Conservation (phyloP, 2,888 invertebrate genomes). For the Apamea monoglypha region DNA sequence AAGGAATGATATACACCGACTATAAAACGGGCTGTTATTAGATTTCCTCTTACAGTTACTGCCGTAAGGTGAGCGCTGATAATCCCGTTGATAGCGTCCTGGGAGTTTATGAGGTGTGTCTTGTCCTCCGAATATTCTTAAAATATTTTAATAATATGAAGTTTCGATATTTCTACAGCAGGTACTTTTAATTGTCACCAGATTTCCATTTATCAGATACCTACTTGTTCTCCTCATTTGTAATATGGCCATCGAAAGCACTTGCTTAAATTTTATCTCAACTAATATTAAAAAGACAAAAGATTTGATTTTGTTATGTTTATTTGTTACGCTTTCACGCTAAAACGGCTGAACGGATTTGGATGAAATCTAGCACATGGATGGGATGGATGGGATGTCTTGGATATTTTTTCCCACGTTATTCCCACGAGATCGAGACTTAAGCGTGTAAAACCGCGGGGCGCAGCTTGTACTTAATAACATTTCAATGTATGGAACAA, state of each 20-base stretch:
- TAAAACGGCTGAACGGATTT: background rate
- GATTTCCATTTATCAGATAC: background rate
- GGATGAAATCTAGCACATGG: background rate
- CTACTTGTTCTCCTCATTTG: background rate
- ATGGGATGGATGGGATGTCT: too few species aligned
- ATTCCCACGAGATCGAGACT: background rate
- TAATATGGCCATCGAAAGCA: background rate
- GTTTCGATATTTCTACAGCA: background rate
- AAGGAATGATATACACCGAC: slow-evolving; percentile 63
- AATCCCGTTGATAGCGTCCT: slow-evolving; percentile 44
- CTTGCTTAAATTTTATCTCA: background rate
- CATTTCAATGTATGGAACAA: background rate
- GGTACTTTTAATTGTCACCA: background rate
- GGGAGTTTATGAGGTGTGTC: slow-evolving; percentile 35
- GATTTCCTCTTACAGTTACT: slow-evolving; percentile 57
- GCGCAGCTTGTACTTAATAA: background rate
- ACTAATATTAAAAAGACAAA: background rate
- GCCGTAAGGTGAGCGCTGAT: slow-evolving; percentile 50
- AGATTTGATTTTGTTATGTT: too few species aligned
- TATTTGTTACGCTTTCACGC: background rate
- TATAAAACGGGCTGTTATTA: slow-evolving; percentile 65
- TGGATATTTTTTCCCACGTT: background rate
- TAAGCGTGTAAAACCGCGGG: background rate
- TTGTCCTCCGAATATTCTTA: slow-evolving; percentile 15
- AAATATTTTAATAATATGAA: slow-evolving; percentile 7